Evolutionary conservation across 2,888 invertebrate genomes (phyloP), one percentile per base, ranked within the genome.

Genomic region (Sialis lutaria): DNA sequence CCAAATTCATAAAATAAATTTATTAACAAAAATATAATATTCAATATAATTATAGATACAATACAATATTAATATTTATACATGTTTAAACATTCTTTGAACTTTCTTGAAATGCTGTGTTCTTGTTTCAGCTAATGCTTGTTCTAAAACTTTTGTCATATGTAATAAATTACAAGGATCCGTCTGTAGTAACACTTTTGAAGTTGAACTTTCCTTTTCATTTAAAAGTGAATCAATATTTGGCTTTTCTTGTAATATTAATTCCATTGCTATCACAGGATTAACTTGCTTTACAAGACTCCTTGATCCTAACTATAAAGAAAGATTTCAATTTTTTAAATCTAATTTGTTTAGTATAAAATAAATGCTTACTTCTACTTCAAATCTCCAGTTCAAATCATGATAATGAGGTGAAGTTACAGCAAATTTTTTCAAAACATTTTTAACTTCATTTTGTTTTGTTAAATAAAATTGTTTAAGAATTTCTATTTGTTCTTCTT

Each of bases 321-420:
- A 31, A 22, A n/a, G 1, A 32, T 9, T 33, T 46, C 35, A 12
- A 40, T n/a, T 31, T 31, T 10, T 40, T 42, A 37, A 37, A 48
- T 6, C 22, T 35, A 31, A 33, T 31, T 34, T 33, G 22, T 22
- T 22, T 22, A 22, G 22, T 22, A 5, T 12, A 39, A 40, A 31
- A 6, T 9, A 39, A 47, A 40, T 45, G 50, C 50, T 49, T 58
- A 73, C 74, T 64, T 74, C 73, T 5, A 73, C 72, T 64, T 81
- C 79, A 53, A 79, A 69, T 51, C 80, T 67, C 81, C 81, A 81
- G 52, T 78, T 73, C 47, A 81, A 60, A 56, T 79, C 70, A 44
- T 74, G 60, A 56, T 70, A 76, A 54, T 68, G 67, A 6, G 67
- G 64, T 51, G 68, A 63, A 51, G 63, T 62, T 8, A 67, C 58